A percentile compares a stretch with the other conserved stretches of the same genome.
phyloP scores from a whole-genome alignment of 2,113 vertebrate species.

The Tragelaphus buxtoni region DNA sequence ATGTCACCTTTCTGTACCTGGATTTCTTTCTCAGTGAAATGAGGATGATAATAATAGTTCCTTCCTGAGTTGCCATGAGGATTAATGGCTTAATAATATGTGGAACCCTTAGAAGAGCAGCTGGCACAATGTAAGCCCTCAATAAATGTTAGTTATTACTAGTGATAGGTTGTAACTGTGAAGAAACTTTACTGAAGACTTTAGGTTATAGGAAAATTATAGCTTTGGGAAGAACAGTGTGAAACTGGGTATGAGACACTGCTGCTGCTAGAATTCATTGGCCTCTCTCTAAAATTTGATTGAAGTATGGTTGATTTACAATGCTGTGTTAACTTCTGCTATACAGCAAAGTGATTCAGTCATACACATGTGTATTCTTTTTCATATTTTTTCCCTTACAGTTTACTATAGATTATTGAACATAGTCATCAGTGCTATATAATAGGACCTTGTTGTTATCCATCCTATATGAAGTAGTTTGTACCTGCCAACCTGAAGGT shows the following conservation, averaged over 20 bases:
- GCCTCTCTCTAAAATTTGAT: neutral
- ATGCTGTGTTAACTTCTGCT: neutral
- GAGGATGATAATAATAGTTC: neutral
- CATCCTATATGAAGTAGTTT: neutral
- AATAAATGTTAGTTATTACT: neutral
- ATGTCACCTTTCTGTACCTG: neutral
- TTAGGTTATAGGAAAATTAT: neutral
- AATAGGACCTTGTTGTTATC: neutral
- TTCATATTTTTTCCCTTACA: neutral
- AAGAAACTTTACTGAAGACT: neutral
- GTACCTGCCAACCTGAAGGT: neutral
- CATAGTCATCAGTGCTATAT: neutral
- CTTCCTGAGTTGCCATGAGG: neutral
- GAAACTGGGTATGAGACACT: neutral
- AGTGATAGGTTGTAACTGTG: neutral
- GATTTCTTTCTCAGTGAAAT: neutral
- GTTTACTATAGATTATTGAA: neutral
- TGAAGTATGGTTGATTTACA: neutral
- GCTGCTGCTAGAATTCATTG: neutral
- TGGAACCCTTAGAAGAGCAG: neutral
- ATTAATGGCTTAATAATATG: neutral
- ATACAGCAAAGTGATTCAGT: neutral
- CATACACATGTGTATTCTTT: neutral
- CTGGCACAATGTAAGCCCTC: neutral
- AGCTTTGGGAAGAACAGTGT: neutral